These are phyloP conservation scores for Iphiclides podalirius DNA, from an alignment of 2,888 invertebrate genomes.

Conservation along the genomic window DNA sequence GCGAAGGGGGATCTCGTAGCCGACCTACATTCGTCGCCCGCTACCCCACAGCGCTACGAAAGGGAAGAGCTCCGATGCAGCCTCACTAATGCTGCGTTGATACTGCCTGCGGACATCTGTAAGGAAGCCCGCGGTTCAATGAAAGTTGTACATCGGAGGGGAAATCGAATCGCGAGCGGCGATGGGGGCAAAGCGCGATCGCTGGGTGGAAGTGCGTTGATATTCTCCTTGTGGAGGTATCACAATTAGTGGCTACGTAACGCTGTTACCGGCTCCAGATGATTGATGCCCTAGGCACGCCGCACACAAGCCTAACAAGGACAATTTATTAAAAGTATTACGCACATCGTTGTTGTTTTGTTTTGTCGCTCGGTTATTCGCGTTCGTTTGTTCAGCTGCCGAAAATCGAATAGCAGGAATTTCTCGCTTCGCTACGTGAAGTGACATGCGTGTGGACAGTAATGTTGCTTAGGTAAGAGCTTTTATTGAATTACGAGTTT, in stretches of 20 bases:
- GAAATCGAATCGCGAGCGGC: constrained; percentile 38
- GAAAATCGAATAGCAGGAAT: no score
- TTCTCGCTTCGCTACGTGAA: no score
- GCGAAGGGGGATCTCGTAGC: constrained; percentile 47
- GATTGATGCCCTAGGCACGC: constrained; percentile 46
- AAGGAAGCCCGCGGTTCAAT: constrained; percentile 52
- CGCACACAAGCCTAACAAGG: constrained; percentile 22
- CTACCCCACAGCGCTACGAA: constrained; percentile 31
- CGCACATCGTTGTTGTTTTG: background rate
- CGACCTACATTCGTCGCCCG: constrained; percentile 56
- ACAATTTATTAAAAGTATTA: constrained; percentile 24
- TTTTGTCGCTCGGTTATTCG: no score
- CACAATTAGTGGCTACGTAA: constrained; percentile 66
- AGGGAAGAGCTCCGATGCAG: constrained; percentile 27
- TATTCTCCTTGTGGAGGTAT: constrained; percentile 45
- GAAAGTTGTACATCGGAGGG: constrained; percentile 48
- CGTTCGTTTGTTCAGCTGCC: no score
- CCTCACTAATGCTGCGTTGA: constrained; percentile 41
- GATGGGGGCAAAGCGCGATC: constrained; percentile 42
- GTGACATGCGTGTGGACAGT: no score
- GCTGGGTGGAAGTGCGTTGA: constrained; percentile 45
- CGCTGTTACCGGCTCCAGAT: constrained; percentile 52
- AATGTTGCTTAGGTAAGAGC: no score
- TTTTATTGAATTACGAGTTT: no score
- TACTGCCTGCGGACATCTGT: constrained; percentile 34